These are phyloP conservation scores for Lipophrys pholis DNA, from an alignment of 2,113 vertebrate genomes.

Conservation along the genomic window DNA sequence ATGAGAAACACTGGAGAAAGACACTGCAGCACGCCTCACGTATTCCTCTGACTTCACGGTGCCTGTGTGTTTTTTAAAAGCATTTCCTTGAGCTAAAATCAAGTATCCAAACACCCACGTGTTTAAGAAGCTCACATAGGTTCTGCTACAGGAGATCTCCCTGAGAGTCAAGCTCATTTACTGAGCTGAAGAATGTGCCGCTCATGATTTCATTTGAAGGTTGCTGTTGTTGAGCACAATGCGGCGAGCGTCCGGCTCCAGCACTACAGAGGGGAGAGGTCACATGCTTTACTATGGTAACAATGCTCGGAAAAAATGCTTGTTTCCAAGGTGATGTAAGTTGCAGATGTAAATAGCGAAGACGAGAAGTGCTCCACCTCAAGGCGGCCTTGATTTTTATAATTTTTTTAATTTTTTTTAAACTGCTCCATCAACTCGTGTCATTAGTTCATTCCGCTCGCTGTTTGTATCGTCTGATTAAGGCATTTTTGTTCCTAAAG, in stretches of 20 bases:
- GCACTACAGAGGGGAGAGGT: slow-evolving; percentile 52
- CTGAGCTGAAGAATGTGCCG: not conserved
- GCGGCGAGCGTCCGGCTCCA: slow-evolving; percentile 23
- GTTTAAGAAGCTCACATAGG: not conserved
- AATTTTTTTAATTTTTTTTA: not conserved
- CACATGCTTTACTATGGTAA: slow-evolving; percentile 74
- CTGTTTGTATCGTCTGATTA: slow-evolving; percentile 16
- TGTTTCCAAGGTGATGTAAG: slow-evolving; percentile 71
- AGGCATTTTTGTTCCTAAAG: not conserved
- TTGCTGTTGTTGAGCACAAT: not conserved
- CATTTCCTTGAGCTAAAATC: not conserved
- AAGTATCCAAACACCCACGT: not conserved
- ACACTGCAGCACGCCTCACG: too few species aligned
- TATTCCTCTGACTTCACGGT: not conserved
- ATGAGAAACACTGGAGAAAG: too few species aligned
- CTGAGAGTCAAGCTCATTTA: not conserved
- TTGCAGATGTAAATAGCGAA: slow-evolving; percentile 32
- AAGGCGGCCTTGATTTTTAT: not conserved
- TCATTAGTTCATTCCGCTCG: slow-evolving; percentile 9
- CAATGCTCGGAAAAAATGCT: slow-evolving; percentile 44
- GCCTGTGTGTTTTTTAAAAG: not conserved
- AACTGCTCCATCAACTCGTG: slow-evolving; percentile 5
- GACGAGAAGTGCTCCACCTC: slow-evolving; percentile 24
- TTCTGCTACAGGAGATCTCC: not conserved
- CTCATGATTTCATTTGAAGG: not conserved